phyloP scores from a whole-genome alignment of 2,888 invertebrate species.

The Lepidonotus clava region DNA sequence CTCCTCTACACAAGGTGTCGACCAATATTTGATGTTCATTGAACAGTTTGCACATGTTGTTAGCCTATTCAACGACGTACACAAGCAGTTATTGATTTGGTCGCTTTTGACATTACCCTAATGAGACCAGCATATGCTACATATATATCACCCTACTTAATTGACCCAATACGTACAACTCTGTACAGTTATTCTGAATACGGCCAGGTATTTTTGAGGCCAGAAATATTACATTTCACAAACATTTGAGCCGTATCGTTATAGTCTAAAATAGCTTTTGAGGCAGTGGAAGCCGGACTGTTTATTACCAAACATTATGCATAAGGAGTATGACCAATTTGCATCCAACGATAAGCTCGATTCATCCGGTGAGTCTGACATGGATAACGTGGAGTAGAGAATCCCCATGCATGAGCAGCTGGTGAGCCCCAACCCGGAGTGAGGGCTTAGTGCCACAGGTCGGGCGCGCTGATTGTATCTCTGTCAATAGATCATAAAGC shows the following conservation, averaged over 20 bases:
- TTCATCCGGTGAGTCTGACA: too few species aligned
- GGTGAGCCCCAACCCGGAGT: too few species aligned
- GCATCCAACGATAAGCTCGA: background rate
- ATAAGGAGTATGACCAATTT: background rate
- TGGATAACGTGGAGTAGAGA: too few species aligned
- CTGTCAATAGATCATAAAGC: too few species aligned
- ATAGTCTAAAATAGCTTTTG: background rate
- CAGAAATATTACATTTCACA: background rate
- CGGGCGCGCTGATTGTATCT: too few species aligned
- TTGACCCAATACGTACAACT: background rate
- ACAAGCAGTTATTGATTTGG: background rate
- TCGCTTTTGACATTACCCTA: background rate
- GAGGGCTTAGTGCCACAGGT: too few species aligned
- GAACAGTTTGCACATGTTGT: conserved; percentile 18
- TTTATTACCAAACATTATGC: too few species aligned
- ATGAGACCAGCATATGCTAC: conserved; percentile 16
- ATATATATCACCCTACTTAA: background rate
- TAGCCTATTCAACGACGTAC: background rate
- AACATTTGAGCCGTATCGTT: background rate
- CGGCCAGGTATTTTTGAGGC: background rate
- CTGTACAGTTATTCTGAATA: background rate
- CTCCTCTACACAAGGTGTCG: background rate
- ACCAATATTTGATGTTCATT: background rate
- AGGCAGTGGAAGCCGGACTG: too few species aligned
- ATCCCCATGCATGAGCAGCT: too few species aligned